Conservation (phyloP, 2,113 vertebrate genomes). For the Mus spicilegus region DNA sequence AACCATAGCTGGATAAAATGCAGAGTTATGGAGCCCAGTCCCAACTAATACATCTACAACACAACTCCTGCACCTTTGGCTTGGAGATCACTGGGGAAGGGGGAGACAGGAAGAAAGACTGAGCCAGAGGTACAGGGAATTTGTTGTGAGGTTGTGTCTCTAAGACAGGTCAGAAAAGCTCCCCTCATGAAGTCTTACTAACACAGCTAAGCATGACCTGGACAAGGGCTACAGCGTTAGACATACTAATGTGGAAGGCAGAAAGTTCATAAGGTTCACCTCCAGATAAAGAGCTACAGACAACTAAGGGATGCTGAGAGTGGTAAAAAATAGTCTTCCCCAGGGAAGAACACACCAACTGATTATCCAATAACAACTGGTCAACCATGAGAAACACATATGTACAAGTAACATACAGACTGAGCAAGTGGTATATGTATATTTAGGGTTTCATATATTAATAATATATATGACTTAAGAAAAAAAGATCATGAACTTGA, state of each 20-base stretch:
- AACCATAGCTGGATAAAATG: background rate
- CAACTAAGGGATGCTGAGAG: background rate
- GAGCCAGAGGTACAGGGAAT: background rate
- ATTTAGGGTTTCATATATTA: background rate
- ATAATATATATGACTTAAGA: background rate
- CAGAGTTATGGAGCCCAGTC: background rate
- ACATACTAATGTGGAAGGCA: background rate
- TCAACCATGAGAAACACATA: background rate
- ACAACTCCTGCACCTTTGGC: background rate
- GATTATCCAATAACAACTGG: no score
- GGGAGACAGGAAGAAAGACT: background rate
- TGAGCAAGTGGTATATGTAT: background rate
- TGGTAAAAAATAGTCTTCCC: background rate
- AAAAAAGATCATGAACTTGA: background rate
- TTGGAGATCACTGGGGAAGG: background rate
- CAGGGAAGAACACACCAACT: no score
- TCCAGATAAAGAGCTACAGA: background rate
- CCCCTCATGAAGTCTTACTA: background rate
- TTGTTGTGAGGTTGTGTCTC: background rate
- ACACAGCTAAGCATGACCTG: background rate
- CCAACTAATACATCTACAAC: background rate
- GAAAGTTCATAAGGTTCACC: background rate
- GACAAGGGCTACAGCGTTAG: background rate
- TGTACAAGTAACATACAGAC: background rate
- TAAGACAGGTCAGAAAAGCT: background rate